These are phyloP conservation scores for Sclerurus mexicanus DNA, from an alignment of 2,113 vertebrate genomes.

Conservation along the genomic window DNA sequence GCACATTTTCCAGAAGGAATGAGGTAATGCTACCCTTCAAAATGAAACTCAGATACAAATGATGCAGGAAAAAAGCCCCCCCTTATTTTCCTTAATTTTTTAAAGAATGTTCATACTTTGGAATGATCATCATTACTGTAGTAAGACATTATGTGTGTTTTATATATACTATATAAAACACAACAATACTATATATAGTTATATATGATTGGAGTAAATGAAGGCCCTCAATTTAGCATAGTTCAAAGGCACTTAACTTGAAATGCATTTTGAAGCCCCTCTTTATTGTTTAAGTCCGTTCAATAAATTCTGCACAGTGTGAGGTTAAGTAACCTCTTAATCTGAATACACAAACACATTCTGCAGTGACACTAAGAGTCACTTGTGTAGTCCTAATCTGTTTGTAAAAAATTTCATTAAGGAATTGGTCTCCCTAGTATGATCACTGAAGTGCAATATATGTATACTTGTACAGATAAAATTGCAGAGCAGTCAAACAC, in stretches of 20 bases:
- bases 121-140: not conserved
- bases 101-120: not conserved
- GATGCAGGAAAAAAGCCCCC: not conserved
- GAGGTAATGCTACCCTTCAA: not conserved
- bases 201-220: not conserved
- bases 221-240: not conserved
- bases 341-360: not conserved
- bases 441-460: not conserved
- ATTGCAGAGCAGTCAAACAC: not conserved
- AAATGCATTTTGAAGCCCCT: not conserved
- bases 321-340: not conserved
- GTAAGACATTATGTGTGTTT: not conserved
- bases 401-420: not conserved
- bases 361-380: not conserved
- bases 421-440: not conserved
- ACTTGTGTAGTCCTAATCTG: not conserved
- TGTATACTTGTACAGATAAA: not conserved
- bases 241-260: not conserved
- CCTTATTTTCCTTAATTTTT: not conserved
- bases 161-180: not conserved
- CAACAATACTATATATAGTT: not conserved
- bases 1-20: not conserved
- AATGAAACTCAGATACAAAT: not conserved
- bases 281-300: not conserved
- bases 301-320: not conserved